Conservation (phyloP, 30 jellyfish, hydroid and myxozoan genomes). For the Catostylus mosaicus region DNA sequence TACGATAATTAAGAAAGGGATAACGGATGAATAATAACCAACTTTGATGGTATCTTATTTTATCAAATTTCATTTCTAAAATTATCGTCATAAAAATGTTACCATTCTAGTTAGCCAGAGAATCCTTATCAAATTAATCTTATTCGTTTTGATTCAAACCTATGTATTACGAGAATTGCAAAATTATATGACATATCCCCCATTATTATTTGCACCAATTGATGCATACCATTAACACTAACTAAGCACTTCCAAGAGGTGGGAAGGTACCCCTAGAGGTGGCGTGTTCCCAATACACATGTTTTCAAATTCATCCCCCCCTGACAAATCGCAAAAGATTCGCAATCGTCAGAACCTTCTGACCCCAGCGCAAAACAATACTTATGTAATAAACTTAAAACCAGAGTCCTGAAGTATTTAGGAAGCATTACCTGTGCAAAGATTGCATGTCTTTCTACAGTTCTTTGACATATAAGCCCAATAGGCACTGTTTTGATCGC, state of each 20-base stretch:
- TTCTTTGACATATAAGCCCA: slow-evolving; percentile 71
- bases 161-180: too few relatives aligned
- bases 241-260: not conserved
- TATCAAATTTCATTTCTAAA: too few relatives aligned
- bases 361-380: not conserved
- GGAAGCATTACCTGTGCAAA: slow-evolving; percentile 72
- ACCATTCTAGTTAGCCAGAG: too few relatives aligned
- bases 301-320: not conserved
- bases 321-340: not conserved
- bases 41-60: too few relatives aligned
- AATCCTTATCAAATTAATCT: too few relatives aligned
- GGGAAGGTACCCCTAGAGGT: not conserved
- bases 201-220: too few relatives aligned
- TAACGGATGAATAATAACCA: not conserved
- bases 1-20: not conserved
- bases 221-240: too few relatives aligned
- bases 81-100: too few relatives aligned
- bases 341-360: not conserved
- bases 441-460: slow-evolving; percentile 67
- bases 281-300: not conserved
- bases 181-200: too few relatives aligned
- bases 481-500: slow-evolving; percentile 53
- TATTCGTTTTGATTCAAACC: too few relatives aligned
- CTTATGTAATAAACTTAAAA: not conserved
- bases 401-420: not conserved